Evolutionary conservation across 1,140 invertebrate genomes (phyloP), one percentile per base, ranked within the genome.

Genomic region (Drosophila watanabei): DNA sequence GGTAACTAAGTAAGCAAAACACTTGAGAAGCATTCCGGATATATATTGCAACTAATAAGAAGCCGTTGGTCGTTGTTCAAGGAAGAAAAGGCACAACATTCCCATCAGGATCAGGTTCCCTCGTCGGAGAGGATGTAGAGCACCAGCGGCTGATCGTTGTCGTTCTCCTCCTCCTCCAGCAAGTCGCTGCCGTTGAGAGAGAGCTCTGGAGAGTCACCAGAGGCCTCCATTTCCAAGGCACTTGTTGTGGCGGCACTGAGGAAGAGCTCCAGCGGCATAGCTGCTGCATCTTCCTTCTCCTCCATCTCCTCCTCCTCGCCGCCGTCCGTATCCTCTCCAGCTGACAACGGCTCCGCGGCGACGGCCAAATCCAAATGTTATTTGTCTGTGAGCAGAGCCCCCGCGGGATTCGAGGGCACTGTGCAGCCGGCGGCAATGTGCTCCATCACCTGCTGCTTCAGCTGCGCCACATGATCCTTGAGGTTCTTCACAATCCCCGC

Each of bases 401-500:
- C 54, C 56, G 80, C 75, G 39, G 72, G 33, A 49, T 80, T 65
- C 14, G 69, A 18, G 32, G 79, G 80, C 41, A 95, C 95, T 92
- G 96, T 96, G 94, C 98, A 99, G 7, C 98, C 98, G 61, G 95
- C 96, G 51, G 97, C 96, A 20, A 97, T 96, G 94, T 99, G 98
- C 85, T 98, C 97, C 94, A 99, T 96, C 57, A 99, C 97, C 94
- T 99, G 97, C 94, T 98, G 95, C 94, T 99, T 99, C n/a, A 99
- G 94, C 79, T 96, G 94, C 88, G 96, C 97, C 61, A 99, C 98
- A 92, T 98, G 97, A 80, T 99, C 97, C 88, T 98, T 97, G 18
- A 99, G 94, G 93, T 95, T 96, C 76, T 97, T 96, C 2, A 98
- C 96, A 75, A 98, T 96, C 32, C 95, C 94, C 51, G 95, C 96